Evolutionary conservation across 2,113 vertebrate species (phyloP), one percentile per base, ranked within the genome.

Genomic region (Collichthys lucidus): DNA sequence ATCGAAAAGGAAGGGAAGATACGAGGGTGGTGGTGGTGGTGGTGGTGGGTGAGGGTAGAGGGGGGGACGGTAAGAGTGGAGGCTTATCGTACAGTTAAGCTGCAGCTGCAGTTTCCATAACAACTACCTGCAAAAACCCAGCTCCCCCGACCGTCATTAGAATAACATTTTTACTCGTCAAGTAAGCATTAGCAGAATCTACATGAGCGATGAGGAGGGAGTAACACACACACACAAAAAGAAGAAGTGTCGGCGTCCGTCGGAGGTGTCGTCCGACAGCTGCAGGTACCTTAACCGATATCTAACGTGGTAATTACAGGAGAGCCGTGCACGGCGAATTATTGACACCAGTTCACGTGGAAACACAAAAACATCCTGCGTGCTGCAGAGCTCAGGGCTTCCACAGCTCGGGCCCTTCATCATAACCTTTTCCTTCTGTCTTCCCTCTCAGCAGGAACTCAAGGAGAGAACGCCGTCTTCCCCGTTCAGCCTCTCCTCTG

Each of bases 31-130:
- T 35, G 35, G 31, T 35, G 31, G 31, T 35, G 31, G 31, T 35
- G 35, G 35, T 35, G 35, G 8, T 35, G 35, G 35, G 35, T 35
- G 35, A 35, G 35, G 35, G 35, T 35, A 7, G 35, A 35, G 62
- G 78, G 29, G 53, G 52, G 63, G 11, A 64, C 12, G 49, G 75
- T 73, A 57, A 80, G 85, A 79, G 68, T 61, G 70, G 82, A 86
- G 84, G 88, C 88, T 88, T 84, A 88, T 80, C 82, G 78, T 86
- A 83, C 84, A 79, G 90, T 93, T 88, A 88, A 90, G 89, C 89
- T 89, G 90, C 88, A 88, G 80, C 90, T 92, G 89, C 93, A 90
- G 93, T 95, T 94, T 95, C 94, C 94, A 95, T 94, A 94, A 94
- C 94, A 95, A 94, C 93, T 93, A 93, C 89, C 92, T 91, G 89